A percentile compares a stretch with the other conserved stretches of the same genome.
Conservation (phyloP, 2,113 vertebrate species). For the Isichthys henryi region DNA sequence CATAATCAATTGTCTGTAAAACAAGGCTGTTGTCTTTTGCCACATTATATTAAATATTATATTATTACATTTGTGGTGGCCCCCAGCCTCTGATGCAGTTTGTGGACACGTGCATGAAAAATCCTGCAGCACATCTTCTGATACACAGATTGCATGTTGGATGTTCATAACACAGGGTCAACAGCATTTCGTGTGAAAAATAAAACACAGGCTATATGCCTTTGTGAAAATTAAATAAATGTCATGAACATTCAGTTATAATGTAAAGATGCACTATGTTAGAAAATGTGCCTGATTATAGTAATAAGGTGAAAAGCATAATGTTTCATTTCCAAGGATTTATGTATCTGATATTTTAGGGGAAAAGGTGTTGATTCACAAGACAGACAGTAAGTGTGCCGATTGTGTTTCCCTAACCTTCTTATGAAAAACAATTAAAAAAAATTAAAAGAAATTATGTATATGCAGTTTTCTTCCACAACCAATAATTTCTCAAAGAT, state of each 20-base stretch:
- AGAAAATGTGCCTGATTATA: background rate
- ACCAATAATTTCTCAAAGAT: background rate
- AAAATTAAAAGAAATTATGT: background rate
- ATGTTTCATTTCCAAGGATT: background rate
- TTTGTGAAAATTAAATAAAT: background rate
- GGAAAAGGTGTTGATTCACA: background rate
- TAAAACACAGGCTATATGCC: background rate
- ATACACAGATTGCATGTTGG: background rate
- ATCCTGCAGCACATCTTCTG: constrained; percentile 13
- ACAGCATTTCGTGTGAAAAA: background rate
- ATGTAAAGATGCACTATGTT: too few species aligned
- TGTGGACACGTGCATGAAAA: background rate
- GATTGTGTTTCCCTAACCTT: background rate
- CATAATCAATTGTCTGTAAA: background rate
- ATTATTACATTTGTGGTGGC: background rate
- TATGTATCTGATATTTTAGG: background rate
- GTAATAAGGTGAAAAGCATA: background rate
- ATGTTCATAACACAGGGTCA: background rate
- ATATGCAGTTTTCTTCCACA: background rate
- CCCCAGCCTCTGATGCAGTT: background rate
- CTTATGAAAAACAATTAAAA: background rate
- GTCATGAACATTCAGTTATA: background rate
- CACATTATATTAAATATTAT: background rate
- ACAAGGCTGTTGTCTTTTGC: background rate
- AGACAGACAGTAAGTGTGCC: background rate